These are phyloP conservation scores for Carcina quercana DNA, from an alignment of 2,888 invertebrate species.

Conservation along the genomic window DNA sequence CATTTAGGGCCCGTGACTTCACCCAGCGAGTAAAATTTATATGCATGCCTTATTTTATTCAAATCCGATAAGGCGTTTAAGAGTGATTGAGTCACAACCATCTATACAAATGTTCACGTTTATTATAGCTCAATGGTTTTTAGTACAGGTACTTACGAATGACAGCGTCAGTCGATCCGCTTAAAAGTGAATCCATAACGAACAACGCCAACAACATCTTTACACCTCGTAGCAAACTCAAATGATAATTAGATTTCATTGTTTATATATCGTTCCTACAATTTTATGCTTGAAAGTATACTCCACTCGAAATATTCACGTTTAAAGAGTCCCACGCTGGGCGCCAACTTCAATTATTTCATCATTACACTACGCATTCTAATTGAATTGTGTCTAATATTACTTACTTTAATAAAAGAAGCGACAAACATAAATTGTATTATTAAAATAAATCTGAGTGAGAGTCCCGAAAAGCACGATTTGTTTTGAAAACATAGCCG, in stretches of 20 bases:
- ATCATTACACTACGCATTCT: not conserved
- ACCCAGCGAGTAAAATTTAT: too few species aligned
- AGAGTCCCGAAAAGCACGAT: slow-evolving; percentile 7
- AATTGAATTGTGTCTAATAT: slow-evolving; percentile 3
- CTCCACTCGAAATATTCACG: not conserved
- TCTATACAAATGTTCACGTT: not conserved
- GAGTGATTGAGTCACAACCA: too few species aligned
- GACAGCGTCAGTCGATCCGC: slow-evolving; percentile 50
- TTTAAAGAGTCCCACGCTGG: slow-evolving; percentile 25
- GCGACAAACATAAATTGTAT: not conserved
- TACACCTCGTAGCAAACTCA: slow-evolving; percentile 36
- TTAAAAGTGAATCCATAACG: slow-evolving; percentile 56
- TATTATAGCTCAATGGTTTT: not conserved
- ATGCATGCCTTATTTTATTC: not conserved
- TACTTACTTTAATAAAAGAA: not conserved
- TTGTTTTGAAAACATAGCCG: slow-evolving; percentile 20
- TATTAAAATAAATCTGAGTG: not conserved
- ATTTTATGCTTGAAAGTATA: not conserved
- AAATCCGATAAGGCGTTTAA: too few species aligned
- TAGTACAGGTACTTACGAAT: slow-evolving; percentile 57
- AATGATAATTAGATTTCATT: slow-evolving; percentile 29
- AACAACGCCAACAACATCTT: slow-evolving; percentile 46
- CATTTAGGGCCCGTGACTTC: too few species aligned
- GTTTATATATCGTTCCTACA: too few species aligned
- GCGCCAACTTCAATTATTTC: slow-evolving; percentile 24